These are phyloP conservation scores for Andrena hattorfiana DNA, from an alignment of 2,888 invertebrate genomes.

Conservation along the genomic window DNA sequence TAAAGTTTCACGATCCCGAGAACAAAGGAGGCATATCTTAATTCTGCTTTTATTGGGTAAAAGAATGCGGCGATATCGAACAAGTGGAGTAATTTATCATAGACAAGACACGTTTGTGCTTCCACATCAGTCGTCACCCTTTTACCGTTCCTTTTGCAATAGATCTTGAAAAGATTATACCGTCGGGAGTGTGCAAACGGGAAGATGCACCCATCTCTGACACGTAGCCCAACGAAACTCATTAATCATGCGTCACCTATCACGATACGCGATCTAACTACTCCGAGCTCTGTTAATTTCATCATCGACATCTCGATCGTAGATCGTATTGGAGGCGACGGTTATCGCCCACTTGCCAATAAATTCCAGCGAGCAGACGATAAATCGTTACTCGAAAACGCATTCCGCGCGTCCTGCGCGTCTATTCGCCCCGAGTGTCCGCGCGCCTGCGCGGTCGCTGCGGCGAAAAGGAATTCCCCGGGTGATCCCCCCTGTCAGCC, in stretches of 20 bases:
- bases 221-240: slow-evolving; percentile 4
- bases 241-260: background rate
- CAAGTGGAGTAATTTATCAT: no score
- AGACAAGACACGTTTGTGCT: no score
- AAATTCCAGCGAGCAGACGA: slow-evolving; percentile 28
- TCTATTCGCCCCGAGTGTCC: background rate
- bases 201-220: background rate
- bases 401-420: slow-evolving; percentile 1
- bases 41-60: background rate
- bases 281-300: slow-evolving; percentile 30
- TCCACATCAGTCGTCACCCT: background rate
- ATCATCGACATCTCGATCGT: slow-evolving; percentile 30
- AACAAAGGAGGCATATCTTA: background rate
- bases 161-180: background rate
- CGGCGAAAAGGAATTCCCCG: slow-evolving; percentile 17
- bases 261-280: slow-evolving; percentile 15
- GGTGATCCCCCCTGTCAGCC: slow-evolving; percentile 41
- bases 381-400: slow-evolving; percentile 28
- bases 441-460: background rate
- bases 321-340: slow-evolving; percentile 7
- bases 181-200: background rate
- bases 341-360: background rate
- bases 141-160: background rate
- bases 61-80: no score
- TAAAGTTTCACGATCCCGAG: background rate